Evolutionary conservation across 2,113 vertebrate species (phyloP).

Genomic region (Platichthys flesus): DNA sequence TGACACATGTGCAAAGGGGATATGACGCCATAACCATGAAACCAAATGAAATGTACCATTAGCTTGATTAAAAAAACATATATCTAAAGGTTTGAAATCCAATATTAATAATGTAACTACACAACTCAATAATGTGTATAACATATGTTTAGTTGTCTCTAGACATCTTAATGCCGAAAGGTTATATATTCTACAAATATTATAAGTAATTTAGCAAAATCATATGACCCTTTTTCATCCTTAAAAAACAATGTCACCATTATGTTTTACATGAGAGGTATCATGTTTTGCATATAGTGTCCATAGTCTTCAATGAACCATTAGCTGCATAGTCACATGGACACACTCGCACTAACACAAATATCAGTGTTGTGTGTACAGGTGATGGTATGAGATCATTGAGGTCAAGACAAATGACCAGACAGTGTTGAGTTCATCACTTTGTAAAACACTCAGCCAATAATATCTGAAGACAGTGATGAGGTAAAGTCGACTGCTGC

Average conservation of each 20-base stretch:
- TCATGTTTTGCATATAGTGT: not conserved
- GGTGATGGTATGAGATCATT: conserved; percentile 16
- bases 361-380: not conserved
- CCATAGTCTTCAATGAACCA: not conserved
- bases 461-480: conserved; percentile 5
- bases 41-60: not conserved
- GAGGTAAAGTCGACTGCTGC: not conserved
- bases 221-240: no score
- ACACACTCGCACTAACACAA: not conserved
- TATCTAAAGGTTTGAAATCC: not conserved
- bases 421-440: conserved; percentile 42
- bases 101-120: not conserved
- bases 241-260: no score
- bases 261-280: no score
- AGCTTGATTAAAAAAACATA: not conserved
- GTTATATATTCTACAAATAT: not conserved
- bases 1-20: no score
- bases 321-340: not conserved
- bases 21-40: not conserved
- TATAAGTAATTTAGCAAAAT: no score
- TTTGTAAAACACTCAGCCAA: conserved; percentile 48
- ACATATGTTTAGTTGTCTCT: not conserved
- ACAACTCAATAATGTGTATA: not conserved
- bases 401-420: conserved; percentile 30
- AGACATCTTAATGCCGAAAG: not conserved